Evolutionary conservation across 2,888 invertebrate species (phyloP), one percentile per base, ranked within the genome.

Genomic region (Harpalus rufipes): DNA sequence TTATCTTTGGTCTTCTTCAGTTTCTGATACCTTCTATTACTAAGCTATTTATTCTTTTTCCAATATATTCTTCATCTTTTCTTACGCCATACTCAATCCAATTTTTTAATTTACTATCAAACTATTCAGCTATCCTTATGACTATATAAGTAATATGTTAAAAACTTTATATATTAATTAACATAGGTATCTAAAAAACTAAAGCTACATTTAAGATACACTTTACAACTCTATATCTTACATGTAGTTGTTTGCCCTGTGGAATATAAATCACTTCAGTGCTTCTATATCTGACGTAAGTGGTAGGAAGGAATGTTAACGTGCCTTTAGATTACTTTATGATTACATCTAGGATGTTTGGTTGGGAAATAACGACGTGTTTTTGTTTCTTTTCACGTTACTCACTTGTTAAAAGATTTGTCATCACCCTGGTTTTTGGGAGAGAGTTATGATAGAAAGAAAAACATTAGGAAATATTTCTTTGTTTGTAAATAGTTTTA

Each of bases 251-350:
- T 12, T 12, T 14, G 59, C 59, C 18, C 59, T 1, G 16, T 14
- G 14, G 18, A 7, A 59, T 14, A 59, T 59, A 59, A 59, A 59
- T 59, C 59, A 59, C 59, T 59, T 59, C n/a, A 51, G 59, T 59
- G 18, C n/a, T 16, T 59, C 59, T 16, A 7, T 59, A 59, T 59
- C n/a, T 80, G 32, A 80, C 79, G 59, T 59, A 58, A 32, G 79
- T 80, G 14, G n/a, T 56, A 58, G 18, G 59, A 59, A 59, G 16
- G 79, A 80, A 80, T 80, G 79, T 39, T 32, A 79, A 79, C 79
- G 58, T 16, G 21, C 39, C 79, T 59, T 39, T 59, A 80, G 79
- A 80, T 80, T 58, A 80, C 59, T 59, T 79, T 58, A 79, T 59
- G 79, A 80, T 80, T 80, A 59, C 39, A 80, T 59, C 79, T 21